Evolutionary conservation across 2,113 vertebrate species (phyloP).

Genomic region (Crocuta crocuta): DNA sequence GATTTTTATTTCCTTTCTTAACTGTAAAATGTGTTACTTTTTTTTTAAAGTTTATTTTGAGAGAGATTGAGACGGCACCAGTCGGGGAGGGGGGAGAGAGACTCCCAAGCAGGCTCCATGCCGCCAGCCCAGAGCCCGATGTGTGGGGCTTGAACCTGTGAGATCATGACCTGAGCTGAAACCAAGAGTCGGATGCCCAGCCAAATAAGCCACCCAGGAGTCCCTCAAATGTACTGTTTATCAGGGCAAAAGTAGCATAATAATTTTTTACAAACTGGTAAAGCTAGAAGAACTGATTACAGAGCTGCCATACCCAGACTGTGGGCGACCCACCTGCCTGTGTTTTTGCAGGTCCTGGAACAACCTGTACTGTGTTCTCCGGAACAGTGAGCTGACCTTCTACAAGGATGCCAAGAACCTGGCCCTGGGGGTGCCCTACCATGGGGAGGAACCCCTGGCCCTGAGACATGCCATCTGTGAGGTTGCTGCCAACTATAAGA

Average conservation of each 20-base stretch:
- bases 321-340: neutral
- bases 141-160: too few species aligned
- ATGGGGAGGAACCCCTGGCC: conserved; percentile 93
- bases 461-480: conserved; percentile 92
- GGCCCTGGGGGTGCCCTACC: conserved; percentile 90
- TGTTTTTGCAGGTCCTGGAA: conserved; percentile 93
- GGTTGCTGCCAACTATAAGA: conserved; percentile 94
- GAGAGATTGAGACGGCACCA: too few species aligned
- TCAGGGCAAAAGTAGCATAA: neutral
- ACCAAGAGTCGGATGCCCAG: too few species aligned
- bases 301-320: neutral
- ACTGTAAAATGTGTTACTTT: neutral
- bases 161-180: too few species aligned
- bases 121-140: too few species aligned
- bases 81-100: too few species aligned
- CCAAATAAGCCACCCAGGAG: too few species aligned
- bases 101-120: too few species aligned
- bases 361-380: conserved; percentile 95
- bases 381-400: conserved; percentile 91
- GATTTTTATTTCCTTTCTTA: neutral
- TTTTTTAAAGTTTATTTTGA: neutral
- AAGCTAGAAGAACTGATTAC: neutral
- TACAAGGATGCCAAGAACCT: conserved; percentile 96
- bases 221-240: neutral
- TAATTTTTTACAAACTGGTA: neutral